phyloP scores from a whole-genome alignment of 2,113 vertebrate species.

The Argyrosomus japonicus region DNA sequence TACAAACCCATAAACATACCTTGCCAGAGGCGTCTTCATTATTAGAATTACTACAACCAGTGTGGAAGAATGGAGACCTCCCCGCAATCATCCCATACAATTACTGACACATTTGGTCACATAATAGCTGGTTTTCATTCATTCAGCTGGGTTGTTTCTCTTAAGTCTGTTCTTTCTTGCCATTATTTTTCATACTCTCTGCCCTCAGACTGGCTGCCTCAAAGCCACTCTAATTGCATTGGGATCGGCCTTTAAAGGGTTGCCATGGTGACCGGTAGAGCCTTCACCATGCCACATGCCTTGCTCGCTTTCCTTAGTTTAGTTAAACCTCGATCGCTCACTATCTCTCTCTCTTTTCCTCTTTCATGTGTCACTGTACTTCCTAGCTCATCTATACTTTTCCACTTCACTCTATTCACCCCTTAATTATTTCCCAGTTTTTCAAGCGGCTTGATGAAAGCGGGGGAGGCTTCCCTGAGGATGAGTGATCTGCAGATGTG shows the following conservation, averaged over 20 bases:
- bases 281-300: constrained; percentile 62
- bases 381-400: constrained; percentile 69
- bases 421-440: constrained; percentile 64
- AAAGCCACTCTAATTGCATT: constrained; percentile 83
- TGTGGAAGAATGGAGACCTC: constrained; percentile 39
- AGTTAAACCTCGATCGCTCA: constrained; percentile 53
- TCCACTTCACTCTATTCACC: constrained; percentile 53
- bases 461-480: constrained; percentile 36
- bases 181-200: constrained; percentile 76
- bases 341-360: constrained; percentile 49
- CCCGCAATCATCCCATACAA: constrained; percentile 39
- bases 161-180: constrained; percentile 63
- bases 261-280: constrained; percentile 84
- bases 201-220: constrained; percentile 76
- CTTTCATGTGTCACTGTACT: constrained; percentile 65
- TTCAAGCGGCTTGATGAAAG: constrained; percentile 35
- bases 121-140: constrained; percentile 64
- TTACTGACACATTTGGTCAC: constrained; percentile 35
- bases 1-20: constrained; percentile 17
- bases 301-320: constrained; percentile 64
- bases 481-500: constrained; percentile 62
- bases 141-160: constrained; percentile 60
- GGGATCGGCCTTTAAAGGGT: constrained; percentile 84
- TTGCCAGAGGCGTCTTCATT: constrained; percentile 31
- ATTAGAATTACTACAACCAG: constrained; percentile 49